Evolutionary conservation across 2,888 invertebrate genomes (phyloP), one percentile per base, ranked within the genome.

Genomic region (Torymus aiolomorphi): DNA sequence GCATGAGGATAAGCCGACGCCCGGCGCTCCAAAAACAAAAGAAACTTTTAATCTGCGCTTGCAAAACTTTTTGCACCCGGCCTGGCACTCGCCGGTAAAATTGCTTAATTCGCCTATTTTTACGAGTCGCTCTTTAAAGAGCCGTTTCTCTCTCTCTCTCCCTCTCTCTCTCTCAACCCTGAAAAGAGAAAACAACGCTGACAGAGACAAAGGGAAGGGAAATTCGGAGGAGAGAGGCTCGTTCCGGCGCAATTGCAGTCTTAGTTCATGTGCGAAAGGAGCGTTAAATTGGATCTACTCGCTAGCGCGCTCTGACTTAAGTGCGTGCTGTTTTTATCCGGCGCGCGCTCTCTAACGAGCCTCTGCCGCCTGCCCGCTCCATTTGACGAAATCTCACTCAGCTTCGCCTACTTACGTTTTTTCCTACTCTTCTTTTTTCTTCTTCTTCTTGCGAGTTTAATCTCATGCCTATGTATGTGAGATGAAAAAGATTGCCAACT

Each of bases 251-350:
- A 61, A 78, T 66, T 20, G 71, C 70, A 65, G 52, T 52, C 71
- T 52, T 54, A 65, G 24, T 66, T 71, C 75, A 66, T 66, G 65
- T 54, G 67, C 51, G 67, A 70, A 70, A 74, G 80, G 69, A 74
- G 70, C 78, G 67, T 72, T 75, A 81, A 81, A 74, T 78, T 75
- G 78, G 62, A 78, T 81, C 51, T 75, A 78, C 71, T 78, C 62
- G 52, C 63, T 3, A 5, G 31, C 31, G 3, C 31, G 3, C 3
- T 8, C 20, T 24, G 71, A 18, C 61, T 71, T 16, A 49, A 71
- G 74, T 59, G 20, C 42, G 57, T 14, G 66, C 59, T 20, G 59
- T 78, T 78, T 80, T 71, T 76, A 61, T 75, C 56, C 61, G 16
- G 42, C 24, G 3, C 24, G 2, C 31, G 3, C 31, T 31, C 66